Conservation (phyloP, 2,888 invertebrate genomes). For the Chalcis sispes region DNA sequence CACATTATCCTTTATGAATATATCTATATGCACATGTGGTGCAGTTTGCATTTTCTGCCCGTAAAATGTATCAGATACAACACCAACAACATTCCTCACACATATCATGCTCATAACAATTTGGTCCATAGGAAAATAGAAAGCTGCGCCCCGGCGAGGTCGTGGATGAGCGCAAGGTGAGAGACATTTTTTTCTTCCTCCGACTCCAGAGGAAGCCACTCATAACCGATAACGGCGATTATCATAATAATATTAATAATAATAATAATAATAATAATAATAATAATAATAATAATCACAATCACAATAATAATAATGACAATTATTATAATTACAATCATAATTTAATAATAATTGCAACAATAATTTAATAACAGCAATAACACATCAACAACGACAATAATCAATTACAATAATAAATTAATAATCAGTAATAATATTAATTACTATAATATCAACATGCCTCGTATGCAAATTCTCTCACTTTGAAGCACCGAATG, state of each 20-base stretch:
- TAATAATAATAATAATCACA: slow-evolving; percentile 48
- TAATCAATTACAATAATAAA: slow-evolving; percentile 53
- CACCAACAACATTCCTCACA: slow-evolving; percentile 26
- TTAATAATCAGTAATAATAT: slow-evolving; percentile 25
- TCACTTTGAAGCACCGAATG: slow-evolving; percentile 61
- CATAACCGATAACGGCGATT: slow-evolving; percentile 53
- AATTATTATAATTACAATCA: slow-evolving; percentile 39
- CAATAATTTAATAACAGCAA: slow-evolving; percentile 50
- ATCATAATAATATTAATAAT: slow-evolving; percentile 50
- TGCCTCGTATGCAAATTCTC: slow-evolving; percentile 70
- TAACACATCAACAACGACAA: slow-evolving; percentile 55
- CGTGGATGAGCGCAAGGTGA: slow-evolving; percentile 94
- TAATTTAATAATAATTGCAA: slow-evolving; percentile 51
- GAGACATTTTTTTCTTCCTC: slow-evolving; percentile 65
- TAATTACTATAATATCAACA: slow-evolving; percentile 51
- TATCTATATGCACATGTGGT: too few species aligned
- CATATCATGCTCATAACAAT: slow-evolving; percentile 70
- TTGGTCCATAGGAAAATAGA: slow-evolving; percentile 86
- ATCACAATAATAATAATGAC: slow-evolving; percentile 21
- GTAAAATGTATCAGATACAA: slow-evolving; percentile 27
- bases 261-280: slow-evolving; percentile 39
- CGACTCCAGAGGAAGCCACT: slow-evolving; percentile 47
- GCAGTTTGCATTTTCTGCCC: neutral
- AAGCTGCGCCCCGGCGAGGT: slow-evolving; percentile 97
- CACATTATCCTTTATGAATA: too few species aligned